Percentiles rank a stretch among this genome's conserved stretches.
Conservation (phyloP, 2,797 vertebrate genomes). For the Glyptemys insculpta region DNA sequence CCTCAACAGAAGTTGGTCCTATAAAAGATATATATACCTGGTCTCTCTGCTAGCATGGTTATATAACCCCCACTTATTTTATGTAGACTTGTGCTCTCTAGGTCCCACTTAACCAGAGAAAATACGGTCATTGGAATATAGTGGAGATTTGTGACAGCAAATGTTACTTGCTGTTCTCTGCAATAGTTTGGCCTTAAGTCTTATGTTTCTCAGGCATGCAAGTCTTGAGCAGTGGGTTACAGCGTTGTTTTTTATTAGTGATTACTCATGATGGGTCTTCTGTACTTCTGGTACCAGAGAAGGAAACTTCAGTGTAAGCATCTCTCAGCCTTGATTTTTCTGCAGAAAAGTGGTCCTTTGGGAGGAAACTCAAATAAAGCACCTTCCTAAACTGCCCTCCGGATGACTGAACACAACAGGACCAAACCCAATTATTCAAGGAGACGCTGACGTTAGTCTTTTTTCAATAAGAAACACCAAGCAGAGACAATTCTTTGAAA, state of each 20-base stretch:
- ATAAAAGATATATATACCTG: not conserved
- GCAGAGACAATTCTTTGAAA: not conserved
- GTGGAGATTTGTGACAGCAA: conserved; percentile 22
- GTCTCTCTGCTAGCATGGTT: conserved; percentile 20
- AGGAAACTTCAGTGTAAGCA: conserved; percentile 68
- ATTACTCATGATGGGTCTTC: conserved; percentile 51
- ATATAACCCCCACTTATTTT: conserved; percentile 48
- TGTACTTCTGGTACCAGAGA: conserved; percentile 3
- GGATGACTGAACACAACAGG: conserved; percentile 1
- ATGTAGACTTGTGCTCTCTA: conserved; percentile 64
- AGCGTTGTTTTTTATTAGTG: conserved; percentile 35
- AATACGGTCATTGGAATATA: conserved; percentile 13
- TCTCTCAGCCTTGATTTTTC: conserved; percentile 50
- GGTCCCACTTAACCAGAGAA: conserved; percentile 50
- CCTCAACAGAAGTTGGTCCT: not conserved
- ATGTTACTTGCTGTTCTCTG: conserved; percentile 10
- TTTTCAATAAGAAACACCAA: conserved; percentile 16
- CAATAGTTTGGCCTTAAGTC: not conserved
- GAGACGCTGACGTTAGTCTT: conserved; percentile 56
- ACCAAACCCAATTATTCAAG: conserved; percentile 24
- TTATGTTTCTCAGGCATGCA: conserved; percentile 9
- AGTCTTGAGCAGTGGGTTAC: conserved; percentile 28
- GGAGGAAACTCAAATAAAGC: conserved; percentile 69
- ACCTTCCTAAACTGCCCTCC: conserved; percentile 44
- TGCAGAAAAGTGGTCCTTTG: conserved; percentile 35